Percentiles rank a stretch among this genome's conserved stretches.
These are phyloP conservation scores for Petrocephalus microphthalmus DNA, from an alignment of 2,113 vertebrate species.

Conservation along the genomic window DNA sequence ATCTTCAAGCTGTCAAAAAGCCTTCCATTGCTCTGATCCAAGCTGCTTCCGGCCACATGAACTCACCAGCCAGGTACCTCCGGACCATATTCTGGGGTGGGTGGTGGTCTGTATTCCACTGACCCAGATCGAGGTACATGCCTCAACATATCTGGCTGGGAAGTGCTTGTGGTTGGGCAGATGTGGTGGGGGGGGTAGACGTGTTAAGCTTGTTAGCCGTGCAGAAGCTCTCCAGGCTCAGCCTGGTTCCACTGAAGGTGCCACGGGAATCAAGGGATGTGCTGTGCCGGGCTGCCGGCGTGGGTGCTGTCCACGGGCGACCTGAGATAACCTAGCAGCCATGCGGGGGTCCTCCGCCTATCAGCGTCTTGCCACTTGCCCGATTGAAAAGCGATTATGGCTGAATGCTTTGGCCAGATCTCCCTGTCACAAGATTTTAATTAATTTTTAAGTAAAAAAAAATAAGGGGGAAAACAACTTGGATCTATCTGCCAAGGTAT, in stretches of 20 bases:
- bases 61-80: not conserved
- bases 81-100: not conserved
- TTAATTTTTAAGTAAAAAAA: not conserved
- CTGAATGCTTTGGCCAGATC: slow-evolving; percentile 11
- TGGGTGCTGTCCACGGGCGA: slow-evolving; percentile 33
- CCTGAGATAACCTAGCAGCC: slow-evolving; percentile 13
- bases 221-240: not conserved
- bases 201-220: slow-evolving; percentile 3
- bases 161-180: not conserved
- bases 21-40: not conserved
- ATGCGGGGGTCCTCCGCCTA: slow-evolving; percentile 6
- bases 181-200: not conserved
- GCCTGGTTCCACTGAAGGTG: slow-evolving; percentile 15
- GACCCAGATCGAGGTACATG: not conserved
- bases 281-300: slow-evolving; percentile 51
- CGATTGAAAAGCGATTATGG: slow-evolving; percentile 23
- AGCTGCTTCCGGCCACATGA: not conserved
- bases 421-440: not conserved
- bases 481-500: not conserved
- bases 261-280: not conserved
- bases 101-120: too few species aligned
- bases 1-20: not conserved
- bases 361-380: not conserved
- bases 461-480: not conserved
- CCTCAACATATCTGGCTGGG: not conserved